Base-by-base conservation (phyloP, 2,888 invertebrate species). In the Agrotis clavis region DNA sequence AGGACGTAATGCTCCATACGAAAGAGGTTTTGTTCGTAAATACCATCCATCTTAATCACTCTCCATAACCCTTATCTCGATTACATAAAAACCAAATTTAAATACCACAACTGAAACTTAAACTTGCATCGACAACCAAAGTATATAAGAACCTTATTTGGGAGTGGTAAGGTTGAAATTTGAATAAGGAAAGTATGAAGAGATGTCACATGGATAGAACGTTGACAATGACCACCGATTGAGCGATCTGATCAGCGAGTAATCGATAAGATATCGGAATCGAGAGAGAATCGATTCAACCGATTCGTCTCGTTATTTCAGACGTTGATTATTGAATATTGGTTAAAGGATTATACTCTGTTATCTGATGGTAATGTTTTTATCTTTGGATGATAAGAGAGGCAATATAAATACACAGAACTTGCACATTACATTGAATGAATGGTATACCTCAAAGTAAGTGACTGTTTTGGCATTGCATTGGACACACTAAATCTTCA, bases 181-280 rank as follows among this genome's bases (percentile, higher is more conserved):
- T 68, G 81, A 79, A 76, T 89, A 78, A 59, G 45, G 25, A 75
- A 81, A 78, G 70, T 82, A 87, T 85, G 75, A 79, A 79, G 70
- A 84, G 87, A 85, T 92, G 92, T 92, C 92, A 87, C 89, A 87
- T 88, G 83, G 87, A 87, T 89, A 88, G 84, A 80, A 78, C 82
- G 86, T 90, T 90, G 92, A 93, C 92, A 93, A 92, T 92, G 90
- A 90, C 88, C 90, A 90, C 87, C 90, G 92, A 92, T 93, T 92
- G 93, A 93, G 91, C 90, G 93, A 92, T 93, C 89, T 87, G 92
- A 92, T 92, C 87, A 82, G 77, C 79, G 82, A 81, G 82, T 81
- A 87, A 87, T 88, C 89, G 93, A 93, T 93, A 92, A 92, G 87
- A 89, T 90, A 92, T 91, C 81, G 74, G 76, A 88, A 90, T 90